Evolutionary conservation across 2,888 invertebrate genomes (phyloP), one percentile per base, ranked within the genome.

Genomic region (Chrysolina oricalcia): DNA sequence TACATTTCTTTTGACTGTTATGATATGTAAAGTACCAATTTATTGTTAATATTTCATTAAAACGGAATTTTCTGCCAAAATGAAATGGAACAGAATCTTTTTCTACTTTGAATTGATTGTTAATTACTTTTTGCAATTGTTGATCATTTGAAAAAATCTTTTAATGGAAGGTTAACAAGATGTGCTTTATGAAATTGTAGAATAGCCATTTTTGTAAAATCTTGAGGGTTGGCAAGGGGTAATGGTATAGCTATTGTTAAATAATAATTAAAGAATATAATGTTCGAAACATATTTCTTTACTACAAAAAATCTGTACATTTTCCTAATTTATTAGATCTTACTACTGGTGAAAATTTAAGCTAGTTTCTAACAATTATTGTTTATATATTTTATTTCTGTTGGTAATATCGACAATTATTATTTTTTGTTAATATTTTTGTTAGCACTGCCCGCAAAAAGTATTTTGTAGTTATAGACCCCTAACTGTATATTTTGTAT

Each of bases 321-420:
- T 85, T 81, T 80, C 35, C 75, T 86, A 83, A 85, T 85, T 86
- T 85, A 85, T 85, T 85, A 84, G 83, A 84, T 81, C 21, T 78
- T 80, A 81, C 84, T 84, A 83, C 85, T 86, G 86, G 85, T 85
- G 84, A 83, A 85, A 80, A 84, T 83, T 84, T 82, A 77, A 72
- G 80, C 80, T 83, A 80, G 82, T 85, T 83, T 83, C 83, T 85
- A 84, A 84, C 83, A 83, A 79, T 82, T 83, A 83, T 85, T 85
- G 82, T 82, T 82, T 83, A 84, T 81, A 85, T 84, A 85, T 85
- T 84, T 84, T 84, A 85, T 85, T 86, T 85, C 84, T 85, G 86
- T 85, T 85, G 85, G 85, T 83, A 75, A 73, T 79, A 77, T 78
- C 75, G 78, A 79, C 81, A 81, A 82, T 82, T 83, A 79, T 81